Evolutionary conservation across 2,888 invertebrate genomes (phyloP), one percentile per base, ranked within the genome.

Genomic region (Napeogenes inachia): DNA sequence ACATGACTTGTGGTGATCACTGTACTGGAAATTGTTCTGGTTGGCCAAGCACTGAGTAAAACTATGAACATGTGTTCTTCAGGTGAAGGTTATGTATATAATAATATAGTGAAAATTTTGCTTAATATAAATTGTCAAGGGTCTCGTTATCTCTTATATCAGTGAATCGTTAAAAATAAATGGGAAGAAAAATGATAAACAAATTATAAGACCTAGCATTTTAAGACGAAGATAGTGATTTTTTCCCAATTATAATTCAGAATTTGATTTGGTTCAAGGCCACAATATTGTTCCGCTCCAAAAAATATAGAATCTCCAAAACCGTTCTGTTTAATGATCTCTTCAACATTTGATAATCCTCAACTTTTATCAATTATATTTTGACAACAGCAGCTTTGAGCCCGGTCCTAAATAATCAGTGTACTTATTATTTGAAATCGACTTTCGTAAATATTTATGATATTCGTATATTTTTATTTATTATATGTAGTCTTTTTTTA

Each of bases 21-120:
- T 65, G 58, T 60, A 2, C 35, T 50, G 59, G 57, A 59, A 63
- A 63, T 38, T 54, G 57, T 56, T 58, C 30, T 32, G 42, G 12
- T 59, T 45, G 50, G 13, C 50, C 21, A n/a, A 45, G 50, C 50
- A 30, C 30, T 30, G 21, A 30, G 50, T n/a, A n/a, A 30, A 50
- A 50, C 50, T 50, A 50, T 30, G 6, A 21, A 50, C 30, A 50
- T n/a, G 47, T 21, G 10, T 50, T 30, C 30, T 30, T 50, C 21
- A 21, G 21, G 21, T 21, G 21, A 21, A 21, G 21, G 21, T 21
- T 21, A 21, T 21, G 21, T 21, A 21, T 21, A 21, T 21, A 21
- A 35, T 35, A 2, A 35, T 35, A 35, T 5, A 35, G 35, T 6
- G 35, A 6, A 35, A 35, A 35, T 5, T 1, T 35, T 35, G 4